A percentile compares a stretch with the other conserved stretches of the same genome.
These are phyloP conservation scores for Mythimna pallens DNA, from an alignment of 2,888 invertebrate genomes.

Conservation along the genomic window DNA sequence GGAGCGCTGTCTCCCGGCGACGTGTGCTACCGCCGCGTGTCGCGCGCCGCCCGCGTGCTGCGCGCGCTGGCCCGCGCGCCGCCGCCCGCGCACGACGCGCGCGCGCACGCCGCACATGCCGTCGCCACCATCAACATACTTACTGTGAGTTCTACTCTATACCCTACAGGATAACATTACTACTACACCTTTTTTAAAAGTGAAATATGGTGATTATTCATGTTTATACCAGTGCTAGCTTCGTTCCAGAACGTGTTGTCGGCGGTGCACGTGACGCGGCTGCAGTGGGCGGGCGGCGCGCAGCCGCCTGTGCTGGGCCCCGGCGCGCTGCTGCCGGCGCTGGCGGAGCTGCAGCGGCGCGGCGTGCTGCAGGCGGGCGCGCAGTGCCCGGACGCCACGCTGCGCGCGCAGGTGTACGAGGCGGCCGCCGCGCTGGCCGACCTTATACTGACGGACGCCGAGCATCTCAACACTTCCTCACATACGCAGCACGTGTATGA, in stretches of 20 bases:
- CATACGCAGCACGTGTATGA: slow-evolving; percentile 89
- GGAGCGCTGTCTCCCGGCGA: slow-evolving; percentile 81
- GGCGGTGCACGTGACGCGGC: slow-evolving; percentile 3
- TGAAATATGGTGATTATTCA: no score
- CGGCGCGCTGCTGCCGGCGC: slow-evolving; percentile 72
- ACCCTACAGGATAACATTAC: background rate
- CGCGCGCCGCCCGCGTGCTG: slow-evolving; percentile 74
- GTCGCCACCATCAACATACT: slow-evolving; percentile 61
- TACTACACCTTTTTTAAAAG: no score
- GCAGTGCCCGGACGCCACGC: slow-evolving; percentile 89
- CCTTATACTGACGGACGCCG: slow-evolving; percentile 72
- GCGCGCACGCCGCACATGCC: slow-evolving; percentile 48
- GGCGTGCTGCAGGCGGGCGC: slow-evolving; percentile 76
- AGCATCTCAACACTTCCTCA: slow-evolving; percentile 51
- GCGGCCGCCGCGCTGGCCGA: slow-evolving; percentile 80
- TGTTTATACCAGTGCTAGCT: no score
- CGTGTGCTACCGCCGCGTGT: slow-evolving; percentile 83
- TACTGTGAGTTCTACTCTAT: slow-evolving; percentile 32
- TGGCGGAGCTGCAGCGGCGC: slow-evolving; percentile 64
- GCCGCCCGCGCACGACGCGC: slow-evolving; percentile 58
- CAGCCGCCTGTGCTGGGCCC: slow-evolving; percentile 71
- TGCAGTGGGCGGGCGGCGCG: slow-evolving; percentile 76
- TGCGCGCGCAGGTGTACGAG: slow-evolving; percentile 83
- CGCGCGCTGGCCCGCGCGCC: slow-evolving; percentile 70
- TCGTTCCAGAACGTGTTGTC: background rate